Percentiles rank a stretch among this genome's conserved stretches.
Evolutionary conservation across 2,888 invertebrate genomes (phyloP).

Genomic region (Himalopsyche anomala): DNA sequence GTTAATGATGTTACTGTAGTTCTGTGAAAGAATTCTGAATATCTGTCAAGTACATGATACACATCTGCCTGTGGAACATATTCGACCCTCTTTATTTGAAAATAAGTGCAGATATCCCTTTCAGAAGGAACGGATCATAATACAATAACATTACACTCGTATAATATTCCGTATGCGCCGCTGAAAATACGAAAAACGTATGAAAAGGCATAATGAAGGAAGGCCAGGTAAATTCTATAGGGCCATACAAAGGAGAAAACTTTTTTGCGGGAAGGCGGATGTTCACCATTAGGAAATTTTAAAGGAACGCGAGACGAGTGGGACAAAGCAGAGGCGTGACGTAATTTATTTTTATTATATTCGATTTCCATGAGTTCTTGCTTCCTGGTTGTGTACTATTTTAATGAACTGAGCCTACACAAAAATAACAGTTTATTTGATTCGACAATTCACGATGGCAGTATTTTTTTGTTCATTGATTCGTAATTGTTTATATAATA

Average conservation of each 20-base stretch:
- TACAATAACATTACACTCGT: conserved; percentile 32
- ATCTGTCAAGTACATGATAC: too few relatives aligned
- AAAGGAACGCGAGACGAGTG: conserved; percentile 18
- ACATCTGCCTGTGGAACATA: too few relatives aligned
- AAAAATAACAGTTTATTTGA: too few relatives aligned
- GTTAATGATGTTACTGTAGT: too few relatives aligned
- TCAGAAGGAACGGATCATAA: conserved; percentile 11
- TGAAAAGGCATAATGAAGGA: conserved; percentile 43
- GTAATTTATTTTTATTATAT: background rate
- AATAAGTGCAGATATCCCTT: conserved; percentile 31
- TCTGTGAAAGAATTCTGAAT: too few relatives aligned
- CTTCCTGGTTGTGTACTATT: too few relatives aligned
- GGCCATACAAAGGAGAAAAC: conserved; percentile 7
- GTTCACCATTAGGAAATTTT: conserved; percentile 38
- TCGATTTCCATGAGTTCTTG: background rate
- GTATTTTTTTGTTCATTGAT: too few relatives aligned
- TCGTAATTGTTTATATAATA: too few relatives aligned
- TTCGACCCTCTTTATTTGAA: background rate
- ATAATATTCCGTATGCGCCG: conserved; percentile 37
- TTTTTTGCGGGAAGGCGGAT: conserved; percentile 37
- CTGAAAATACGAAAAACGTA: conserved; percentile 37
- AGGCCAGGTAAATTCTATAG: conserved; percentile 32
- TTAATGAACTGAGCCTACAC: too few relatives aligned
- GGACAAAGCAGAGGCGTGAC: conserved; percentile 8
- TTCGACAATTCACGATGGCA: too few relatives aligned